These are phyloP conservation scores for Sesia bembeciformis DNA, from an alignment of 2,888 invertebrate genomes.

Conservation along the genomic window DNA sequence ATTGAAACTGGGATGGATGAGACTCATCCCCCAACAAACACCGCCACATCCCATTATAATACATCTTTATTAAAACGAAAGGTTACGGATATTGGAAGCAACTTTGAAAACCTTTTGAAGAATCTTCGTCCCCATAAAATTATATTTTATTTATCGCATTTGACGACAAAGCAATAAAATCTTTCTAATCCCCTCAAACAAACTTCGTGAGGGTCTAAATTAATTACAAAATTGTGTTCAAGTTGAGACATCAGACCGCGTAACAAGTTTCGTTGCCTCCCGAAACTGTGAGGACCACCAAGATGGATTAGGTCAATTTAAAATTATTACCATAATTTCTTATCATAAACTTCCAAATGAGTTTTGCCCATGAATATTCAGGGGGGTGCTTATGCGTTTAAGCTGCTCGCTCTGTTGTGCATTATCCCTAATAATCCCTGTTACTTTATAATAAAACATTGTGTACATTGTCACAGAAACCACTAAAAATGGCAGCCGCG, in stretches of 20 bases:
- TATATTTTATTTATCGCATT: conserved; percentile 10
- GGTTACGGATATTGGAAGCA: background rate
- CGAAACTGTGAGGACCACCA: conserved; percentile 32
- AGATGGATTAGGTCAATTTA: conserved; percentile 62
- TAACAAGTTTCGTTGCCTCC: conserved; percentile 38
- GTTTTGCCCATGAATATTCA: conserved; percentile 52
- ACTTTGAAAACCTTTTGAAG: background rate
- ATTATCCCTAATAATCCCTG: background rate
- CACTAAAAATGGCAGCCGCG: background rate
- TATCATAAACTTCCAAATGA: conserved; percentile 48
- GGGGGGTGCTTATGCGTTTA: conserved; percentile 25
- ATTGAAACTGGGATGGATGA: conserved; percentile 23
- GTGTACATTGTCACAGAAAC: background rate
- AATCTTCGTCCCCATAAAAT: conserved; percentile 2
- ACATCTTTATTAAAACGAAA: background rate
- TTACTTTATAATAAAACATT: background rate
- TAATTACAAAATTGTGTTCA: conserved; percentile 45
- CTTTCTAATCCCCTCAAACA: conserved; percentile 23
- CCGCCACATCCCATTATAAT: background rate
- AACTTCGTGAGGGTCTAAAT: conserved; percentile 40
- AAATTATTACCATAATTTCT: conserved; percentile 63
- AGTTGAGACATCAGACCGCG: conserved; percentile 35
- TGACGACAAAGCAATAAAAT: conserved; percentile 24
- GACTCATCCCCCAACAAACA: conserved; percentile 8
- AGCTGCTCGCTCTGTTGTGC: conserved; percentile 26